These are phyloP conservation scores for Opisthocomus hoazin DNA, from an alignment of 2,113 vertebrate genomes.

Conservation along the genomic window DNA sequence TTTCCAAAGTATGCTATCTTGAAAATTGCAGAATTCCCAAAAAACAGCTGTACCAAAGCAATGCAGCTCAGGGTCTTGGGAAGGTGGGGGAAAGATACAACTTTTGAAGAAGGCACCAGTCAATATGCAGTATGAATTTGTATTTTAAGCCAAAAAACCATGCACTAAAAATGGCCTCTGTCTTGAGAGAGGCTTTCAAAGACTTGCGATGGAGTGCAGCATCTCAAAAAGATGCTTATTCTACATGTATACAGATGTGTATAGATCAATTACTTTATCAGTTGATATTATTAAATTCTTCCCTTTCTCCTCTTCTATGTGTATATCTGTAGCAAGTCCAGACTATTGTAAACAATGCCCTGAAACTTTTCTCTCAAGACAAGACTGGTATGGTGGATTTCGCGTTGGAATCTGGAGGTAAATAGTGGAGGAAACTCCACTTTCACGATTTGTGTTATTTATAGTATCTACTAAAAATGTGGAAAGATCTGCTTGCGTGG, in stretches of 20 bases:
- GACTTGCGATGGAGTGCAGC: background rate
- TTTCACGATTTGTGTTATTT: background rate
- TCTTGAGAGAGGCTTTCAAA: background rate
- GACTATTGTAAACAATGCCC: constrained; percentile 77
- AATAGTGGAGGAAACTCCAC: background rate
- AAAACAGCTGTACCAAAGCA: background rate
- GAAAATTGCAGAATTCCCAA: background rate
- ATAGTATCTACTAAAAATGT: background rate
- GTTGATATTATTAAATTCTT: background rate
- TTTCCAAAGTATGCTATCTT: background rate
- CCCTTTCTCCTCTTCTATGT: background rate
- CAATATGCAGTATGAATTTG: background rate
- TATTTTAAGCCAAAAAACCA: background rate
- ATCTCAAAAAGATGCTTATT: background rate
- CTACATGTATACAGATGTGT: background rate
- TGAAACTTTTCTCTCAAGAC: constrained; percentile 88
- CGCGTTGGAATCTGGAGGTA: constrained; percentile 94
- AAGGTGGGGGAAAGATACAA: background rate
- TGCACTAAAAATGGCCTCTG: background rate
- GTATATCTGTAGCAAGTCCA: constrained; percentile 75
- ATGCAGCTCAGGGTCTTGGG: background rate
- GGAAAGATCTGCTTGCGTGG: background rate
- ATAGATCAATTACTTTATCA: background rate
- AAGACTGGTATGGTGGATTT: constrained; percentile 90
- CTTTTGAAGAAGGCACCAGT: background rate